Evolutionary conservation across 2,797 vertebrate species (phyloP).

Genomic region (Enteromius afrohamiltoni): DNA sequence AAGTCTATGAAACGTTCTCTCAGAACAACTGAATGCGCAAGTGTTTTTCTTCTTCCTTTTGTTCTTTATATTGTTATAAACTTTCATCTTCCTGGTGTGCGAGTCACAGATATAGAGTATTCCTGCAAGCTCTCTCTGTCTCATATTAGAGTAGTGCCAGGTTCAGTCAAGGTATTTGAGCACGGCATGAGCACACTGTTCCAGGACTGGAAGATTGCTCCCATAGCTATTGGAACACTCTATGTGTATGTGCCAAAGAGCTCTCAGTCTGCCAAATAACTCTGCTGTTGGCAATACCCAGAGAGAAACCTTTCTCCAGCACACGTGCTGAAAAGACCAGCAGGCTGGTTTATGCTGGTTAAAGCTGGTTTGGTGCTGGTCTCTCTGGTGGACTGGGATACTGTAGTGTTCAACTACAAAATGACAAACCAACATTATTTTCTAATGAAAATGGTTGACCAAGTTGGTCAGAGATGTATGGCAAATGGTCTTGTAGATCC

Average conservation of each 20-base stretch:
- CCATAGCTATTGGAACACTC: conserved; percentile 53
- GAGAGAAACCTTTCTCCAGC: conserved; percentile 23
- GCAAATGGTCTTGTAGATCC: neutral
- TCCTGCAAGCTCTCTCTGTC: conserved; percentile 9
- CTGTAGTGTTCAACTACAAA: neutral
- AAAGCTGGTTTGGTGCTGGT: neutral
- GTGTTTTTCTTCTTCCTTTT: neutral
- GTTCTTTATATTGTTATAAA: conserved; percentile 13
- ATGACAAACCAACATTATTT: neutral
- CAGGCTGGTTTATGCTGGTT: conserved; percentile 1
- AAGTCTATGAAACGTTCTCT: neutral
- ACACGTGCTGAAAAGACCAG: conserved; percentile 19
- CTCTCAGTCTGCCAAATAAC: conserved; percentile 53
- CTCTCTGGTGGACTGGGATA: neutral
- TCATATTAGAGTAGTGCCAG: conserved; percentile 47
- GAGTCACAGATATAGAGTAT: conserved; percentile 18
- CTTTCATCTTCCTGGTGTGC: neutral
- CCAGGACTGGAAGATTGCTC: conserved; percentile 51
- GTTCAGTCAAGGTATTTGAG: conserved; percentile 57
- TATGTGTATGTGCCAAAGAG: conserved; percentile 54
- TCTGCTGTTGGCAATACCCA: conserved; percentile 52
- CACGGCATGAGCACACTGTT: conserved; percentile 47
- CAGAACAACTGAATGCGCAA: neutral
- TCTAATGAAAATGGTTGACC: neutral
- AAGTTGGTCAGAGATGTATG: neutral